These are phyloP conservation scores for Malthinus seriepunctatus DNA, from an alignment of 2,888 invertebrate genomes.

Conservation along the genomic window DNA sequence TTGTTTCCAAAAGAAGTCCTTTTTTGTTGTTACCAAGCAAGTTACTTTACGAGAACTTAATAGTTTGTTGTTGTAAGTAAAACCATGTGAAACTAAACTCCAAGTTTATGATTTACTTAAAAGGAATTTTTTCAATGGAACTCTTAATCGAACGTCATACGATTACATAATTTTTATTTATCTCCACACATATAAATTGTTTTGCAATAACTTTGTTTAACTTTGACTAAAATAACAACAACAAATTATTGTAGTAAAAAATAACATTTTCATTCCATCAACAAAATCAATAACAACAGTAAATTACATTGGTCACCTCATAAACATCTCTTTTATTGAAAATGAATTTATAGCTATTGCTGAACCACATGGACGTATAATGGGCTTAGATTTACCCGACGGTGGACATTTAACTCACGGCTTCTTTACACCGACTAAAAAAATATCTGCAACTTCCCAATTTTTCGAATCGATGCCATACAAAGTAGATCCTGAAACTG, in stretches of 20 bases:
- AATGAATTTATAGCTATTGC: constrained; percentile 57
- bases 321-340: not conserved
- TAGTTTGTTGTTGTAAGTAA: too few species aligned
- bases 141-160: too few species aligned
- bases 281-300: not conserved
- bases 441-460: constrained; percentile 94
- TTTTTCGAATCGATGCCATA: constrained; percentile 99
- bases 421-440: constrained; percentile 87
- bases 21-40: too few species aligned
- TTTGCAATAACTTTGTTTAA: too few species aligned
- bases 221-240: not conserved
- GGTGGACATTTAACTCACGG: constrained; percentile 95
- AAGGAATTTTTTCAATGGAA: too few species aligned
- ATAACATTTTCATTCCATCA: not conserved
- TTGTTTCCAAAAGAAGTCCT: not conserved
- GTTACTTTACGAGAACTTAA: too few species aligned
- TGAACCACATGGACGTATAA: constrained; percentile 93
- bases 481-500: constrained; percentile 81
- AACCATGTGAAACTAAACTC: too few species aligned
- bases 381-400: constrained; percentile 95
- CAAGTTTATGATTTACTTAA: too few species aligned
- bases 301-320: not conserved
- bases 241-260: not conserved
- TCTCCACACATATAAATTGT: too few species aligned
- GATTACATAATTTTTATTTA: too few species aligned